Conservation (phyloP, 2,888 invertebrate genomes). For the Scaptomyza flava region DNA sequence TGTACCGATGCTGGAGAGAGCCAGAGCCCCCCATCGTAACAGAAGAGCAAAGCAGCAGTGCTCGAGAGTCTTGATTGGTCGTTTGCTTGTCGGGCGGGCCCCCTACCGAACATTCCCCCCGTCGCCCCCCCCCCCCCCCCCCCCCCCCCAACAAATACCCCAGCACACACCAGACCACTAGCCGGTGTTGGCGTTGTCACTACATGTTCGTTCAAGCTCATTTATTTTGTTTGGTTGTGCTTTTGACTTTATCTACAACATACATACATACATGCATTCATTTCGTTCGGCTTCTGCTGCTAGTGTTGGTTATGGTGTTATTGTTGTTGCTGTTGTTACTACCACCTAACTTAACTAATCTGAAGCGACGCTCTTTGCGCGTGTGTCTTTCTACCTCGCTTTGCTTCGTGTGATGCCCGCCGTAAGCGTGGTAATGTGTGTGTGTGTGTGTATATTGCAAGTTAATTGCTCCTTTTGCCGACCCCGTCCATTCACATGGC, state of each 20-base stretch:
- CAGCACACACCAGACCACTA: constrained; percentile 3
- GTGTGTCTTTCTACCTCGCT: constrained; percentile 16
- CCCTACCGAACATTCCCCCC: constrained; percentile 29
- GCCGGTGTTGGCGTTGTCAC: constrained; percentile 35
- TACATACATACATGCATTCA: constrained; percentile 9
- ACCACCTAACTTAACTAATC: constrained; percentile 11
- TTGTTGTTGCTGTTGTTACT: constrained; percentile 8
- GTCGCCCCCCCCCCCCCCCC: neutral
- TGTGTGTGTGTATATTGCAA: constrained; percentile 1
- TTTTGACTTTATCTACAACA: constrained; percentile 24
- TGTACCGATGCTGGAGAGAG: constrained; percentile 45
- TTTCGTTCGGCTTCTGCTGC: constrained; percentile 9
- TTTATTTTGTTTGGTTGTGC: constrained; percentile 38
- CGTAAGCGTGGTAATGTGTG: neutral
- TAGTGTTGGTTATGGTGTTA: neutral
- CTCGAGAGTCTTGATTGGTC: constrained; percentile 71
- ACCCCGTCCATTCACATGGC: constrained; percentile 23
- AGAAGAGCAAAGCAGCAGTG: constrained; percentile 69
- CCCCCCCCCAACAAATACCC: too few species aligned
- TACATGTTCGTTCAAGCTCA: constrained; percentile 31
- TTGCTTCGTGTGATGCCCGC: constrained; percentile 1
- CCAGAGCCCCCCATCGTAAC: constrained; percentile 21
- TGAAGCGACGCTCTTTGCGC: constrained; percentile 22
- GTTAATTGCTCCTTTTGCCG: constrained; percentile 13
- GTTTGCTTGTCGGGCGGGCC: constrained; percentile 51